Percentiles rank a stretch among this genome's conserved stretches.
Conservation (phyloP, 2,888 invertebrate species). For the Ormyrus rosae region DNA sequence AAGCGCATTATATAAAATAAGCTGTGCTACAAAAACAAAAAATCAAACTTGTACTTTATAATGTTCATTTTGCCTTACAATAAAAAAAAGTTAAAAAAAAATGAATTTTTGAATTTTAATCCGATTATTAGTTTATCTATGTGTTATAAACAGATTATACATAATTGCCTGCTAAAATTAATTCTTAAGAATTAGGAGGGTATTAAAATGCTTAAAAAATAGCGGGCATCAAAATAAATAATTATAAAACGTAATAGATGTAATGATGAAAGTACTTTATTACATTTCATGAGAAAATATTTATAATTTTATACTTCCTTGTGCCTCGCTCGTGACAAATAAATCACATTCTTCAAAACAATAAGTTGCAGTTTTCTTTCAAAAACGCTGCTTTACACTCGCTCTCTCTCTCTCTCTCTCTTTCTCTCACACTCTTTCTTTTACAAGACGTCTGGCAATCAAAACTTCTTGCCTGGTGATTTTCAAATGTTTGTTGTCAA, state of each 20-base stretch:
- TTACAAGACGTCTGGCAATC: slow-evolving; percentile 40
- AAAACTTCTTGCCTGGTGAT: slow-evolving; percentile 29
- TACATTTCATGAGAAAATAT: slow-evolving; percentile 71
- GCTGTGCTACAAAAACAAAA: too few species aligned
- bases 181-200: too few species aligned
- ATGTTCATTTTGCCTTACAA: too few species aligned
- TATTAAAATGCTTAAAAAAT: too few species aligned
- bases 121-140: too few species aligned
- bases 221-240: neutral
- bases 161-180: too few species aligned
- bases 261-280: slow-evolving; percentile 61
- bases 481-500: slow-evolving; percentile 16
- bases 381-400: slow-evolving; percentile 8
- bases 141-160: too few species aligned
- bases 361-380: slow-evolving; percentile 8
- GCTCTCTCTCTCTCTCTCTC: slow-evolving; percentile 17
- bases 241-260: slow-evolving; percentile 1
- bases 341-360: slow-evolving; percentile 39
- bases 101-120: too few species aligned
- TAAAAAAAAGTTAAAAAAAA: too few species aligned
- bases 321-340: slow-evolving; percentile 57
- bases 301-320: slow-evolving; percentile 65
- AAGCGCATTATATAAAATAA: too few species aligned
- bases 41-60: too few species aligned
- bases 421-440: slow-evolving; percentile 36